Conservation (phyloP, 1,140 invertebrate genomes). For the Drosophila pachea region DNA sequence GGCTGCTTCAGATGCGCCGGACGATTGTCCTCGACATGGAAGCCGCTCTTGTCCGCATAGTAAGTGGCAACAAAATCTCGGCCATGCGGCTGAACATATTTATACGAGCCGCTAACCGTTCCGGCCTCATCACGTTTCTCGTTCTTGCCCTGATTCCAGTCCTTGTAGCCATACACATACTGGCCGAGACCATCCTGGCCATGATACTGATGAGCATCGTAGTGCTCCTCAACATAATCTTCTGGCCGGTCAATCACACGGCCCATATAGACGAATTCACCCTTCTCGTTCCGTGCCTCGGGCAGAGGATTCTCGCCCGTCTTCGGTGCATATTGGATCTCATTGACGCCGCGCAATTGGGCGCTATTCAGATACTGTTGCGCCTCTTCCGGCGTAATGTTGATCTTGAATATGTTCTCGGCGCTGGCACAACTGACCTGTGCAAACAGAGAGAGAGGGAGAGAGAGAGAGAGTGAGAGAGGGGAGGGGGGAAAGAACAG, state of each 20-base stretch:
- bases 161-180: constrained; percentile 83
- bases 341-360: constrained; percentile 66
- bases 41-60: constrained; percentile 83
- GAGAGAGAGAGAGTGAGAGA: not conserved
- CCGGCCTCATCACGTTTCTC: constrained; percentile 74
- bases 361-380: constrained; percentile 80
- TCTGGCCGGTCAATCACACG: constrained; percentile 82
- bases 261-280: constrained; percentile 82
- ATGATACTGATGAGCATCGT: constrained; percentile 83
- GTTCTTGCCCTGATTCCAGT: constrained; percentile 83
- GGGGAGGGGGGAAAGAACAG: too few species aligned
- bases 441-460: constrained; percentile 6
- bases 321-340: constrained; percentile 80
- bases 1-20: constrained; percentile 81
- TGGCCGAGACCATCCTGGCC: constrained; percentile 83
- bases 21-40: constrained; percentile 84
- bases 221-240: constrained; percentile 84
- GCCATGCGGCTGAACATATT: constrained; percentile 77
- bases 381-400: constrained; percentile 83
- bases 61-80: constrained; percentile 80
- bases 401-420: constrained; percentile 80
- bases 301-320: constrained; percentile 79
- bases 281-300: constrained; percentile 79
- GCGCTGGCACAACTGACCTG: constrained; percentile 59
- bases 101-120: constrained; percentile 73